These are phyloP conservation scores for Metalampra italica DNA, from an alignment of 2,888 invertebrate genomes.

Conservation along the genomic window DNA sequence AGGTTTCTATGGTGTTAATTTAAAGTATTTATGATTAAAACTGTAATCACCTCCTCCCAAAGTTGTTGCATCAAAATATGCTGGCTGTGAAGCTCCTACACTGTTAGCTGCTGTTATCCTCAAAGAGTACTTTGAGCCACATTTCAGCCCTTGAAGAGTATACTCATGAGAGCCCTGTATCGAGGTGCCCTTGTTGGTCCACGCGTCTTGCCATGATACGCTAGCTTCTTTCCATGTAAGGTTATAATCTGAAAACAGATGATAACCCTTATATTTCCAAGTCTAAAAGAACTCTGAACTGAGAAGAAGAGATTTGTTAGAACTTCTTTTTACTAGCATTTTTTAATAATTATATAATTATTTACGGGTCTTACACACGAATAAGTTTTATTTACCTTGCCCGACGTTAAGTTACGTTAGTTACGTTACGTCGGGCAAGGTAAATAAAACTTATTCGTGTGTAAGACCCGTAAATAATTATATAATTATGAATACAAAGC, in stretches of 20 bases:
- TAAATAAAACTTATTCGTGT: no score
- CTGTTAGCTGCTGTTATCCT: constrained; percentile 88
- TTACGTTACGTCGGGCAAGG: no score
- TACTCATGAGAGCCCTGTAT: constrained; percentile 77
- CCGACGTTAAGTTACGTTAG: no score
- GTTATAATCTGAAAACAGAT: constrained; percentile 56
- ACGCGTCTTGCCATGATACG: constrained; percentile 77
- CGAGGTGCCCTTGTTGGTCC: constrained; percentile 80
- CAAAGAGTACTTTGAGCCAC: constrained; percentile 90
- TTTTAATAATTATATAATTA: no score
- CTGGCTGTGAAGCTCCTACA: constrained; percentile 87
- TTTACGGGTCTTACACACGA: no score
- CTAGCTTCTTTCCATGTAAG: constrained; percentile 71
- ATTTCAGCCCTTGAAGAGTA: constrained; percentile 84
- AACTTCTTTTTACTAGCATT: no score
- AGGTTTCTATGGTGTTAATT: no score
- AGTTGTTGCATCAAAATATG: constrained; percentile 77
- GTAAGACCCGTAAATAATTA: no score
- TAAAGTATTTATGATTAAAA: not conserved
- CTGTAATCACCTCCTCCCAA: constrained; percentile 76
- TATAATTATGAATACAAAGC: no score
- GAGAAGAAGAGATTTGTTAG: no score
- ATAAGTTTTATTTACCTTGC: no score
- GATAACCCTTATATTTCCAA: not conserved
- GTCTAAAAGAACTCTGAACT: no score